Base-by-base conservation (phyloP, 30 jellyfish, hydroid and myxozoan species). In the Hydra vulgaris region DNA sequence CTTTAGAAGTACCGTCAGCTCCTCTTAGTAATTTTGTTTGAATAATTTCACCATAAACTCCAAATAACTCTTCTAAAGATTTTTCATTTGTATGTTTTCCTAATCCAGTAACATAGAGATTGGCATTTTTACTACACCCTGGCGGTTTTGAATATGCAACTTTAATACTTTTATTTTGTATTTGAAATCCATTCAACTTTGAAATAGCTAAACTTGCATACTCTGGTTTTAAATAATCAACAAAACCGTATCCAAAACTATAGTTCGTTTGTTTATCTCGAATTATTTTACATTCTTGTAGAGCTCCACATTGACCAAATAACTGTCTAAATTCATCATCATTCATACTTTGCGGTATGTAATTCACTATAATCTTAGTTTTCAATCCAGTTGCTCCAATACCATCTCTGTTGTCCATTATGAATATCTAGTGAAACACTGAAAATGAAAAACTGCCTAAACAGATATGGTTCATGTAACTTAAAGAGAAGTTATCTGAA, bases 101-200 rank as follows among this genome's bases (percentile, higher is more conserved):
- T 17, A 78, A 77, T 1, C 85, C 85, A 52, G 27, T 53, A 7
- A 78, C 78, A 78, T 20, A 78, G 24, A 78, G 82, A 56, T 78
- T 78, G 0, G 66, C 69, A 78, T 78, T 78, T 56, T 78, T 78
- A 53, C 80, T 78, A 23, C 67, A 19, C 16, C 85, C 85, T n/a
- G 79, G 85, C 21, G 85, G 85, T 53, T 78, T 78, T 17, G 85
- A 78, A 78, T 52, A 78, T 0, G 85, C 85, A 25, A 78, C 85
- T 61, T 77, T 53, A 17, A 78, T 76, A 27, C 81, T 78, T 66
- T 78, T 78, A 27, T 78, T 78, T 53, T 53, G 79, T 52, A 78
- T 78, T 78, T 78, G 53, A 61, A 53, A 56, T 21, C 85, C 85
- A 56, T 78, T 27, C 26, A 78, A 53, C 3, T 78, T 56, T 20